Percentiles rank a stretch among this genome's conserved stretches.
phyloP scores from a whole-genome alignment of 2,797 vertebrate species.

The Zenarchopterus dispar region DNA sequence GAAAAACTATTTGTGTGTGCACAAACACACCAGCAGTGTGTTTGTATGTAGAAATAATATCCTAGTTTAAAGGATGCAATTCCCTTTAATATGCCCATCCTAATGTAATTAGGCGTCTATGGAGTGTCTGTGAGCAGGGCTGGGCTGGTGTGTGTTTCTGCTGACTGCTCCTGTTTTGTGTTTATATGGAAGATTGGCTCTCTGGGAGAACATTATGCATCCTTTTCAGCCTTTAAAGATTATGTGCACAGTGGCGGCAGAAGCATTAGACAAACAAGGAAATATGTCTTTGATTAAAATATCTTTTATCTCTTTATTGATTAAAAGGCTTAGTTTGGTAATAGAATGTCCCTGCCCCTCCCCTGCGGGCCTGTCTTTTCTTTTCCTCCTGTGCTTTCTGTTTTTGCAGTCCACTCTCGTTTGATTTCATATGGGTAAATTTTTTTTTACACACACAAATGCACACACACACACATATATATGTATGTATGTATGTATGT shows the following conservation, averaged over 20 bases:
- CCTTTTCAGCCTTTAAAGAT: slow-evolving; percentile 83
- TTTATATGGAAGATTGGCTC: slow-evolving; percentile 80
- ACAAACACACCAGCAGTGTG: slow-evolving; percentile 30
- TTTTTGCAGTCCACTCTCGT: slow-evolving; percentile 18
- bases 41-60: slow-evolving; percentile 83
- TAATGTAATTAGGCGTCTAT: slow-evolving; percentile 92
- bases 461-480: no score
- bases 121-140: slow-evolving; percentile 83
- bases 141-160: slow-evolving; percentile 83
- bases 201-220: slow-evolving; percentile 78
- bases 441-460: no score
- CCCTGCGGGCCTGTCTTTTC: slow-evolving; percentile 26
- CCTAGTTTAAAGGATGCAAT: slow-evolving; percentile 95
- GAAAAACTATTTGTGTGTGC: slow-evolving; percentile 61
- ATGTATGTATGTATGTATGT: no score
- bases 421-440: not conserved
- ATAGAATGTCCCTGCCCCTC: slow-evolving; percentile 76
- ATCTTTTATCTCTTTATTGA: slow-evolving; percentile 88
- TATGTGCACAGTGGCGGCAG: slow-evolving; percentile 72
- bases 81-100: slow-evolving; percentile 92
- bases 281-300: slow-evolving; percentile 87
- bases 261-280: slow-evolving; percentile 80
- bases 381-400: slow-evolving; percentile 42
- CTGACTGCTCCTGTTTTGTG: slow-evolving; percentile 85
- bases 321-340: slow-evolving; percentile 85